A percentile compares a stretch with the other conserved stretches of the same genome.
These are phyloP conservation scores for Mugil cephalus DNA, from an alignment of 2,113 vertebrate species.

Conservation along the genomic window DNA sequence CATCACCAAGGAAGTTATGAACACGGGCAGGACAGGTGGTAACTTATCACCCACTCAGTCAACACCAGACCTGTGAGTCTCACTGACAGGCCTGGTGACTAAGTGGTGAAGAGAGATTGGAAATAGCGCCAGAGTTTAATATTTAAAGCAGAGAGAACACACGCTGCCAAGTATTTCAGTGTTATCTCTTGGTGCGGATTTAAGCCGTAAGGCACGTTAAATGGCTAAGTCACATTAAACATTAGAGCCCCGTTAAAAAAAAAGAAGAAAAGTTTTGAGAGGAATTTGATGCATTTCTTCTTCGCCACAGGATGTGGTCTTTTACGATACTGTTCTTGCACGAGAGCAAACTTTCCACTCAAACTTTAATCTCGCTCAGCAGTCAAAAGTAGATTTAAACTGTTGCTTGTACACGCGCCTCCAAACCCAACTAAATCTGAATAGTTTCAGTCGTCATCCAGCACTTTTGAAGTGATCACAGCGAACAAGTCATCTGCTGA, in stretches of 20 bases:
- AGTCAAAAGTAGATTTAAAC: too few relatives aligned
- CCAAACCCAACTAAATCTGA: not conserved
- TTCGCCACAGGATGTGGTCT: too few relatives aligned
- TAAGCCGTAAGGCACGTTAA: too few relatives aligned
- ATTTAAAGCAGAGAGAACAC: not conserved
- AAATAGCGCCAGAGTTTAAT: not conserved
- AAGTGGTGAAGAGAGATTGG: not conserved
- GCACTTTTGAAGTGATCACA: not conserved
- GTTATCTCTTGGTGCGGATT: too few relatives aligned
- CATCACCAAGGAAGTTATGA: not conserved
- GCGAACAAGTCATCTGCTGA: not conserved
- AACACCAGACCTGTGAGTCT: not conserved
- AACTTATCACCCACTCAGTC: not conserved
- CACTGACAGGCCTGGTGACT: not conserved
- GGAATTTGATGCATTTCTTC: too few relatives aligned
- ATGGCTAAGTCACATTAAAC: too few relatives aligned
- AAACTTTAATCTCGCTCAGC: too few relatives aligned
- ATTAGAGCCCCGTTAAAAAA: too few relatives aligned
- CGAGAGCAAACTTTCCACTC: too few relatives aligned
- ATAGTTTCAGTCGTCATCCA: not conserved
- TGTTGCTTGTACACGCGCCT: too few relatives aligned
- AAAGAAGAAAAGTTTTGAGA: too few relatives aligned
- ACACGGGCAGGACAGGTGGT: not conserved
- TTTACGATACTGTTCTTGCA: not conserved
- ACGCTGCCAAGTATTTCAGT: too few relatives aligned